Percentiles rank a stretch among this genome's conserved stretches.
These are phyloP conservation scores for Furcifer pardalis DNA, from an alignment of 2,797 vertebrate species.

Conservation along the genomic window DNA sequence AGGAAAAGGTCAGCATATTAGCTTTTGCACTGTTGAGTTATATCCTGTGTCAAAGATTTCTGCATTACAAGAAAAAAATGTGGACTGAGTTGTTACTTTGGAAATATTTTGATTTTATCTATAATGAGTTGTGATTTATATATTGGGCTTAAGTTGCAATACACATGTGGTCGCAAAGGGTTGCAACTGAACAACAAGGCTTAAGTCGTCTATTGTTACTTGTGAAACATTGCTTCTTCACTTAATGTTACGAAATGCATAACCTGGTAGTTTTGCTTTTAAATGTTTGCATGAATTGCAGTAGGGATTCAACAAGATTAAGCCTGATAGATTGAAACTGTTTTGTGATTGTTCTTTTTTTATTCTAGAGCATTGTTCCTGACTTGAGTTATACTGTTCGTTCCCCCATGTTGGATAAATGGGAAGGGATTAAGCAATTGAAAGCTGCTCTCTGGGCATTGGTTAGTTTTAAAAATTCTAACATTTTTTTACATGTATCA, in stretches of 20 bases:
- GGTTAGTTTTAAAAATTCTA: conserved; percentile 79
- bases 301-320: not conserved
- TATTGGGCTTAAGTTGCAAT: too few species aligned
- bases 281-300: not conserved
- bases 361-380: conserved; percentile 88
- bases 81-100: not conserved
- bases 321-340: conserved; percentile 1
- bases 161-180: too few species aligned
- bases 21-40: too few species aligned
- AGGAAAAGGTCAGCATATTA: too few species aligned
- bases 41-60: not conserved
- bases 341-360: conserved; percentile 32
- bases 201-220: not conserved
- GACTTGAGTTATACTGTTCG: conserved; percentile 95
- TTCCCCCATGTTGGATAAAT: conserved; percentile 95
- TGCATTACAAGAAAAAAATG: not conserved
- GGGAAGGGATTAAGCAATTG: conserved; percentile 98
- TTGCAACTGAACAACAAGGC: too few species aligned
- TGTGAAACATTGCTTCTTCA: not conserved
- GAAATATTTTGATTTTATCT: not conserved
- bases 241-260: not conserved
- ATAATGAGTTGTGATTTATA: not conserved
- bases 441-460: conserved; percentile 98
- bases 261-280: conserved; percentile 2
- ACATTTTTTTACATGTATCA: conserved; percentile 21